Base-by-base conservation (phyloP, 1,140 invertebrate genomes). In the Drosophila nebulosa region DNA sequence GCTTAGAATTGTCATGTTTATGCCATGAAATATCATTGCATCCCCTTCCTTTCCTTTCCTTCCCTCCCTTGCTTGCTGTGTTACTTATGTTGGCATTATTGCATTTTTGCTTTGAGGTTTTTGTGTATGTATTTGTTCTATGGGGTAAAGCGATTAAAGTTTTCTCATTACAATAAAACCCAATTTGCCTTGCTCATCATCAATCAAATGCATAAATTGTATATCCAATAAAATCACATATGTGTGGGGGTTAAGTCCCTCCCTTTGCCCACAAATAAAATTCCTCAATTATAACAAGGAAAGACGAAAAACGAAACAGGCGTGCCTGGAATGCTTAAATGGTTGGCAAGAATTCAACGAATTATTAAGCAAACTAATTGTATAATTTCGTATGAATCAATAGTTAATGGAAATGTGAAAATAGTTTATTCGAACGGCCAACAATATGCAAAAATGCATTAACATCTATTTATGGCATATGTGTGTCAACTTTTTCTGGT, bases 291-390 rank as follows among this genome's bases (percentile, higher is more conserved):
- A 69, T 53, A 9, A 16, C 5, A 0, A 32, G 3, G 42, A n/a
- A n/a, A n/a, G 46, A 32, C 42, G 24, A 24, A 9, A 16, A 18
- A 32, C 42, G 69, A 53, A 57, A 71, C 21, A 32, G n/a, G 35
- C 39, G 39, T 46, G 39, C 39, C 39, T 4, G 18, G 39, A 18
- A 46, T 46, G 6, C 39, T 46, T 3, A 46, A 32, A 55, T 35
- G 16, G 27, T 30, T 21, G 24, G n/a, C n/a, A n/a, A n/a, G n/a
- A n/a, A 32, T 24, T 55, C 46, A 16, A 52, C 64, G 51, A 88
- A 81, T 88, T 85, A 86, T 78, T 81, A 72, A 88, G 30, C 53
- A 67, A 86, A 78, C 83, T 75, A 85, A 85, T 85, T 85, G 83
- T 69, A 81, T 22, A 51, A 60, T 76, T 73, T 78, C 65, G 64